Evolutionary conservation across 2,888 invertebrate genomes (phyloP), one percentile per base, ranked within the genome.

Genomic region (Acleris sparsana): DNA sequence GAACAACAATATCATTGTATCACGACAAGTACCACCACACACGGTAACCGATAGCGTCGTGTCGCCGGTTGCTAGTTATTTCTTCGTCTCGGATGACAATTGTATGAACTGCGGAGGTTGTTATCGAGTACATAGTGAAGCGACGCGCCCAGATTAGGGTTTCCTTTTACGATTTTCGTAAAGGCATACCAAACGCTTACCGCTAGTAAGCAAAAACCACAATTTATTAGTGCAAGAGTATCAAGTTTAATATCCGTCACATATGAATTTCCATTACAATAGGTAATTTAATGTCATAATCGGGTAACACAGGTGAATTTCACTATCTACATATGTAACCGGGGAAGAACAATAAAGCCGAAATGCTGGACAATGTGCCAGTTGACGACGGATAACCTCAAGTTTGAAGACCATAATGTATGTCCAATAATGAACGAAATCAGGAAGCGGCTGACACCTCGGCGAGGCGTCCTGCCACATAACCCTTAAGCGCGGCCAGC

Each of bases 401-500:
- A 33, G 33, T 33, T 33, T 43, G 51, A 55, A 56, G 55, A 60
- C 55, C 44, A 44, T 65, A 65, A 61, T 49, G 60, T 60, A 51
- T 33, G 61, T 56, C 51, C 49, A 43, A 56, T 55, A 63, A 51
- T 48, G 49, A 51, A 63, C 55, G 39, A 51, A 57, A 63, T 57
- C 43, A 56, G 56, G 62, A 56, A 49, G 49, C 49, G 25, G 55
- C n/a, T 4, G 39, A 44, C 44, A 16, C 16, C 44, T 44, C 44
- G 16, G n/a, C 44, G 44, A 11, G 16, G n/a, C 44, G 44, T 44
- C 44, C 72, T 39, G 55, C 39, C 55, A 56, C 65, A 61, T 51
- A 65, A 61, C 65, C 69, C 69, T 71, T 68, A 64, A 63, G 68
- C 53, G 61, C 56, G 49, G 60, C 53, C 67, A 64, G 67, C 80